These are phyloP conservation scores for Uloborus diversus DNA, from an alignment of 1,140 invertebrate species.

Conservation along the genomic window DNA sequence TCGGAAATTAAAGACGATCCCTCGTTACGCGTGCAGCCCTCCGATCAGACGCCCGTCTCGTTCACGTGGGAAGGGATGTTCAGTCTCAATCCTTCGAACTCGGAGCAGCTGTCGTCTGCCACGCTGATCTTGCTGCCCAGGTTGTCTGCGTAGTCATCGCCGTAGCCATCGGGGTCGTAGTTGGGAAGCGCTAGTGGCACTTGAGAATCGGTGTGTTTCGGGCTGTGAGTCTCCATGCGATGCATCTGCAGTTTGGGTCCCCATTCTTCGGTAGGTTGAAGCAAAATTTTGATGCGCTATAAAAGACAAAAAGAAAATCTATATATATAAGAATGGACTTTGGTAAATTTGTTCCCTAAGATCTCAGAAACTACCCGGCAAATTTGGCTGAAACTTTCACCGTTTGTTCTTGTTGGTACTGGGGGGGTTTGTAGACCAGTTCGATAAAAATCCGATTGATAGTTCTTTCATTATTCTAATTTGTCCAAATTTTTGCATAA, in stretches of 20 bases:
- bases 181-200: constrained; percentile 60
- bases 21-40: not conserved
- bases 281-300: constrained; percentile 70
- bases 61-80: constrained; percentile 35
- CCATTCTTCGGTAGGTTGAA: constrained; percentile 75
- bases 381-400: no score
- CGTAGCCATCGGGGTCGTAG: constrained; percentile 57
- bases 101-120: constrained; percentile 33
- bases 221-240: constrained; percentile 60
- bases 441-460: no score
- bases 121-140: constrained; percentile 25
- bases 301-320: constrained; percentile 17
- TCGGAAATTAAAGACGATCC: not conserved
- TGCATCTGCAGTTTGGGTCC: constrained; percentile 67
- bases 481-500: no score
- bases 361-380: no score
- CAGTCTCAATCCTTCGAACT: constrained; percentile 51
- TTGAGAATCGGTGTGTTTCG: constrained; percentile 61
- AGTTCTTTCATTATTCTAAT: no score
- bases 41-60: constrained; percentile 53
- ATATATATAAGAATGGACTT: no score
- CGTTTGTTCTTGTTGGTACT: no score
- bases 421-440: no score
- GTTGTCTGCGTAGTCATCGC: constrained; percentile 49
- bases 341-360: no score